These are phyloP conservation scores for Ceryle rudis DNA, from an alignment of 2,797 vertebrate species.

Conservation along the genomic window DNA sequence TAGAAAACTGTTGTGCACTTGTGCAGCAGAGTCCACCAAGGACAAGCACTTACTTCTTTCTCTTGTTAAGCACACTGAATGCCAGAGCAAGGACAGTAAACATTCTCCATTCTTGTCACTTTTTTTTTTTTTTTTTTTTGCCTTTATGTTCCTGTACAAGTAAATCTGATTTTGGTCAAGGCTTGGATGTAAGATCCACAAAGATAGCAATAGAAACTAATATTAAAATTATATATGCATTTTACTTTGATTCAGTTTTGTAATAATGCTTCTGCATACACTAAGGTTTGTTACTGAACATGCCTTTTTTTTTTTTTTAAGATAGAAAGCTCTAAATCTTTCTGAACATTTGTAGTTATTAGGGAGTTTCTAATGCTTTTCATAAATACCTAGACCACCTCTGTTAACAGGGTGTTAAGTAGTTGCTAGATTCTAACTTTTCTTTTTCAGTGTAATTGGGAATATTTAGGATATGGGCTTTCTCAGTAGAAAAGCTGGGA, in stretches of 20 bases:
- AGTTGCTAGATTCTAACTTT: neutral
- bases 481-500: neutral
- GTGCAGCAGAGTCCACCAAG: neutral
- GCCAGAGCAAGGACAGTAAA: neutral
- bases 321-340: neutral
- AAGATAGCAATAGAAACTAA: neutral
- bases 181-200: neutral
- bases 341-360: neutral
- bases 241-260: neutral
- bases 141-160: neutral
- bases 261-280: neutral
- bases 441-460: neutral
- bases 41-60: neutral
- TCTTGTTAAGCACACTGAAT: neutral
- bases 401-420: neutral
- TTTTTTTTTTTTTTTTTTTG: too few relatives aligned
- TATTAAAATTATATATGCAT: neutral
- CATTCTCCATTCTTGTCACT: neutral
- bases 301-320: neutral
- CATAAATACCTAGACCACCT: neutral
- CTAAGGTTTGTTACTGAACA: neutral
- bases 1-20: neutral
- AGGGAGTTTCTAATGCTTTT: neutral
- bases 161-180: neutral
- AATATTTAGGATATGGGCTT: conserved; percentile 27